Evolutionary conservation across 2,113 vertebrate genomes (phyloP), one percentile per base, ranked within the genome.

Genomic region (Ptychochromis oligacanthus): DNA sequence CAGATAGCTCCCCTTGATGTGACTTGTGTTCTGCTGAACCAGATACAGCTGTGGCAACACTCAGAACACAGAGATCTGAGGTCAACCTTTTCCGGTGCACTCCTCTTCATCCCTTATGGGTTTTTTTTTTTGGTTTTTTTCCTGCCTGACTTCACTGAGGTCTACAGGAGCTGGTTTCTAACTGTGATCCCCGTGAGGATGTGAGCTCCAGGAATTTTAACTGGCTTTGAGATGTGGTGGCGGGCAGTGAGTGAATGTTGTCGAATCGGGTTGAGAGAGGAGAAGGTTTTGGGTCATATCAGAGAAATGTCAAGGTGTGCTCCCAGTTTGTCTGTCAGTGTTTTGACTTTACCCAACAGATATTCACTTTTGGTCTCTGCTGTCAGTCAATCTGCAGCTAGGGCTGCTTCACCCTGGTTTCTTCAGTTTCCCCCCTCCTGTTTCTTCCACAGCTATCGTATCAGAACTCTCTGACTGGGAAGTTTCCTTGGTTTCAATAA

Each of bases 41-140:
- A 82, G 56, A 88, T 65, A 72, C 93, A 93, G 92, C 92, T 93
- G 93, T 92, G 84, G 88, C 88, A 94, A 93, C 91, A 93, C 83
- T 84, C 49, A 15, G 75, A 85, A 90, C 90, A 83, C 80, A 77
- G 62, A 90, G 83, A 83, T 64, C 89, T 77, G 65, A 87, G 86
- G 81, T 92, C 75, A 15, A 65, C 81, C 65, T 58, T 88, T 85
- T 90, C 88, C 82, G 70, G 83, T 61, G 43, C 43, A 17, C 76
- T 86, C 60, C 79, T 67, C 58, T 57, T 83, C 59, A 36, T 31
- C 43, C 70, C 67, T 72, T 60, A 34, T 77, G 65, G 72, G 62
- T 56, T 57, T 75, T 80, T 83, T 20, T 70, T 28, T 13, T 20
- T 49, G 18, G 70, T 80, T 83, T 20, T 70, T 28, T 13, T 20